Evolutionary conservation across 2,797 vertebrate species (phyloP), one percentile per base, ranked within the genome.

Genomic region (Chlorospingus semifuscus): DNA sequence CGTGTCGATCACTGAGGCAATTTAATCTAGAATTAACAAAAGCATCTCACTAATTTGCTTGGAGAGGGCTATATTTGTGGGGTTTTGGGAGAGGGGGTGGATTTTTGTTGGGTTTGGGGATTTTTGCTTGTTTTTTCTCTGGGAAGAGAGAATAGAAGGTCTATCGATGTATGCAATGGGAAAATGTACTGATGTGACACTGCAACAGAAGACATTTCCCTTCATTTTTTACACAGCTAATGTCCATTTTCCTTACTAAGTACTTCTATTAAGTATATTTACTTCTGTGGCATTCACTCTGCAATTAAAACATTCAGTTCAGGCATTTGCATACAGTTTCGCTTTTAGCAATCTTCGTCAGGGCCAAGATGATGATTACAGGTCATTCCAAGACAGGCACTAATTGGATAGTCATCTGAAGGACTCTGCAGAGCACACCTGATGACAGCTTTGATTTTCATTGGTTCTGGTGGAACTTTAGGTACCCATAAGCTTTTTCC

Each of bases 71-170:
- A 29, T 24, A 42, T 56, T 50, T 37, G 6, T 63, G 8, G 4
- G 24, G 3, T 17, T 77, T 63, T 30, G 4, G 1, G 6, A 6
- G 1, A 10, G 32, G 32, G 9, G 6, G 20, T 3, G 6, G 11
- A 26, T 47, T 44, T 42, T 65, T 75, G 16, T 19, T 66, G 50
- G 32, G 9, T 42, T 84, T 56, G 14, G 3, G 1, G 3, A 1
- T 30, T 47, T 83, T n/a, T 72, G 3, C 27, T 66, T 44, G 16
- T 23, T 61, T 36, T 57, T 36, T 49, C 27, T 81, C 22, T n/a
- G 37, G 56, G 52, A 70, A 61, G 24, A 75, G 4, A 26, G 69
- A 26, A 7, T 24, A 66, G 20, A 57, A 64, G 18, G 7, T 65
- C 11, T 12, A 42, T 9, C 34, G 34, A 15, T 6, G 18, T 34